Evolutionary conservation across 1,140 invertebrate species (phyloP), one percentile per base, ranked within the genome.

Genomic region (Calosoma granatense): DNA sequence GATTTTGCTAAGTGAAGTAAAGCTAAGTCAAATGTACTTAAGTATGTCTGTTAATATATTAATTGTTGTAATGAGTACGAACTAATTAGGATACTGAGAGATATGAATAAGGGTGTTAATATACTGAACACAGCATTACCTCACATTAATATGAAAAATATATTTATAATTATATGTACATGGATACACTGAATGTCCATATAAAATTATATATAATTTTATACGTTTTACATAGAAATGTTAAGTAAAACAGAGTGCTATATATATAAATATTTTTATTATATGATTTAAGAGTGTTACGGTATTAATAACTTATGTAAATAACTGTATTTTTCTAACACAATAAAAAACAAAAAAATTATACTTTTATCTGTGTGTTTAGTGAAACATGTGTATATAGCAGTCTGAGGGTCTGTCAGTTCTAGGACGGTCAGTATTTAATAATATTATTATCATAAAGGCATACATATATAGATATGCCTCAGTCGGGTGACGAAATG

Each of bases 291-390:
- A 47, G 17, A 12, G 41, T 47, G n/a, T 47, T 47, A 47, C 6
- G 41, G 41, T 47, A 47, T 47, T 47, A n/a, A n/a, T n/a, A 47
- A 47, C 41, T 47, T 47, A 4, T 47, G 41, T 47, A 47, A 11
- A 47, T 47, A 47, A 47, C 17, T 47, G 41, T 47, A 47, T 17
- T 47, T 47, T 47, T 47, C 41, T 47, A 47, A 47, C 41, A 47
- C 41, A 47, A 30, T 47, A 47, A 47, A 47, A 47, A 47, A 47
- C 9, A 12, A 12, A 12, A 47, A 47, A 47, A 47, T 17, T 12
- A 4, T 11, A 12, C 17, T 47, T 12, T 47, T 47, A 47, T 30
- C 14, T 30, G 26, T 30, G 4, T 30, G 4, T 30, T 30, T 30
- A n/a, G n/a, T n/a, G n/a, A n/a, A n/a, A n/a, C n/a, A n/a, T n/a